Base-by-base conservation (phyloP, 2,113 vertebrate species). In the Stictonetta naevosa region DNA sequence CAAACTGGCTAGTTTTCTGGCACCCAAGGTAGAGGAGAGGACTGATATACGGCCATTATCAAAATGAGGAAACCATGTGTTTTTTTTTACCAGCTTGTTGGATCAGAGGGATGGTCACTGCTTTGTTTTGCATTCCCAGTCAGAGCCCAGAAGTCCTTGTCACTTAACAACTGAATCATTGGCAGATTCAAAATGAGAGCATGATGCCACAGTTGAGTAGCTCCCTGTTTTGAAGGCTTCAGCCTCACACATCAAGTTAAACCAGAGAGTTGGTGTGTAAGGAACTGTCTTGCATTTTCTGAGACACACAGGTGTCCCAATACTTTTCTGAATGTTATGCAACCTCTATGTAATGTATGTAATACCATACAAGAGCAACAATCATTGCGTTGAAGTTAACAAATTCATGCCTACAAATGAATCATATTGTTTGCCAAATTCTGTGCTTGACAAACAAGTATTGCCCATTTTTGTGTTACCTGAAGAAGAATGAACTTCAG, bases 241-340 rank as follows among this genome's bases (percentile, higher is more conserved):
- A 56, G 14, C 10, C 9, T 83, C n/a, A 36, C 1, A 2, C 15
- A 10, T 29, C 18, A 3, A 52, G 20, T 62, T 63, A 63, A 86
- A 67, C 6, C 6, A 44, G n/a, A 3, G 21, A 22, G 38, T 42
- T 68, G 46, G 20, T 21, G 11, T 60, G 10, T 29, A 42, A 72
- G 36, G 15, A 63, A 46, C 28, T 67, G 8, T 50, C 67, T 42
- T 56, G 33, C 8, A 33, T 60, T 91, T 87, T 87, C 74, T 68
- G 38, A 67, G 29, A 50, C 52, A 52, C 23, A 22, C 1, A 0
- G 10, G 8, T 3, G 7, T 75, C 33, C 38, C 1, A 0, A 56
- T 26, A 20, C 17, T 76, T 69, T 86, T 20, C 72, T 64, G 26
- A 83, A 73, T 8, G 34, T 69, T 22, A 42, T 10, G 20, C 7